These are phyloP conservation scores for Leucoraja ocellata DNA, from an alignment of 2,797 vertebrate genomes.

Conservation along the genomic window DNA sequence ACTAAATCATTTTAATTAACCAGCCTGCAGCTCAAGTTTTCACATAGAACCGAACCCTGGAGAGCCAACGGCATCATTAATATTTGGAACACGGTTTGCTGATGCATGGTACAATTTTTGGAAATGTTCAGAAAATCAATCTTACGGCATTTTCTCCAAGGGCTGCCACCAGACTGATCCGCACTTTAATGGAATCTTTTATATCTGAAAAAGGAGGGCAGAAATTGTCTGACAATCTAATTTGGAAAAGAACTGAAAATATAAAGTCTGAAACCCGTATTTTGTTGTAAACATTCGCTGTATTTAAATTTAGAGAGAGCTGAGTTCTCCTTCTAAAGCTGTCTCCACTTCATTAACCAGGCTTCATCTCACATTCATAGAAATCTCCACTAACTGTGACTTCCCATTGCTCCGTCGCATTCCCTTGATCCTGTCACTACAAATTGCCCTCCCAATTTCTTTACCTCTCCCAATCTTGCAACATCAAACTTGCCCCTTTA, in stretches of 20 bases:
- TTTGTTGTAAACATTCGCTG: background rate
- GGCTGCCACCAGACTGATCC: slow-evolving; percentile 78
- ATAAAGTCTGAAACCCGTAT: background rate
- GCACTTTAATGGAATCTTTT: slow-evolving; percentile 71
- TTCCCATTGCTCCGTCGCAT: background rate
- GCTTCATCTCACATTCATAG: background rate
- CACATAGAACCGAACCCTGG: background rate
- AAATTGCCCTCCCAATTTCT: background rate
- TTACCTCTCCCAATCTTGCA: background rate
- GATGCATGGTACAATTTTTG: background rate
- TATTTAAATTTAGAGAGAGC: background rate
- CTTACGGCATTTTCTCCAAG: slow-evolving; percentile 76
- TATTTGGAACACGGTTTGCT: too few species aligned
- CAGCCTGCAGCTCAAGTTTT: background rate
- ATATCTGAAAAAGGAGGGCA: slow-evolving; percentile 48
- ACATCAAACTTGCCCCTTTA: too few species aligned
- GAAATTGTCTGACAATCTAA: background rate
- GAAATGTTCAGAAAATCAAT: slow-evolving; percentile 41
- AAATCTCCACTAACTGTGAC: too few species aligned
- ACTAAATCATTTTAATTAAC: background rate
- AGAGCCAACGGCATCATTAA: background rate
- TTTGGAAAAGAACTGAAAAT: background rate
- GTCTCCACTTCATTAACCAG: background rate
- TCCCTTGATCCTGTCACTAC: background rate
- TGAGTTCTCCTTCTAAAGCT: background rate